A percentile compares a stretch with the other conserved stretches of the same genome.
Evolutionary conservation across 2,113 vertebrate genomes (phyloP).

Genomic region (Opisthocomus hoazin): DNA sequence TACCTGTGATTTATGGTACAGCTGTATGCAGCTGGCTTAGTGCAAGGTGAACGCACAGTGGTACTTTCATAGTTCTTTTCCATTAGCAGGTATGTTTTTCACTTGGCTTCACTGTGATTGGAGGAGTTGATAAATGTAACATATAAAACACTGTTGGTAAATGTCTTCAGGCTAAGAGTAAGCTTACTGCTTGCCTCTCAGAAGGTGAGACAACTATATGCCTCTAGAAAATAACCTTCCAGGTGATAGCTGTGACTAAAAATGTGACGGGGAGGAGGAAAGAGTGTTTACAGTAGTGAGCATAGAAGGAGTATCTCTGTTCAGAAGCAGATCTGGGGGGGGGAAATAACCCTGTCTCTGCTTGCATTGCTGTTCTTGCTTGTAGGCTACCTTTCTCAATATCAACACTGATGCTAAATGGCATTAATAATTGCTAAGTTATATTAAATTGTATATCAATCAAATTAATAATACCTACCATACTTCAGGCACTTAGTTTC

Average conservation of each 20-base stretch:
- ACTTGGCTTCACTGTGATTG: constrained; percentile 1
- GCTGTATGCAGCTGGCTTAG: constrained; percentile 33
- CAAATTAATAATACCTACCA: constrained; percentile 67
- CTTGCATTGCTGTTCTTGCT: neutral
- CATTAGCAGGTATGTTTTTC: constrained; percentile 10
- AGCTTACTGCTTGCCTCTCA: constrained; percentile 1
- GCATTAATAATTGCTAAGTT: constrained; percentile 64
- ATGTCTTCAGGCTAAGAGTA: constrained; percentile 16
- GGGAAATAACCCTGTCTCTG: neutral
- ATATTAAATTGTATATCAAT: constrained; percentile 66
- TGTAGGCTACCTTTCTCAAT: neutral
- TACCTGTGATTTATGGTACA: neutral
- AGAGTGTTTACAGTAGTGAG: neutral
- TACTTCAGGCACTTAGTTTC: constrained; percentile 58
- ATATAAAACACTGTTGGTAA: constrained; percentile 27
- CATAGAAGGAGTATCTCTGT: neutral
- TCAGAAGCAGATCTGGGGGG: neutral
- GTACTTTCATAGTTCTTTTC: constrained; percentile 37
- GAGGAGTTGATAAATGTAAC: constrained; percentile 11
- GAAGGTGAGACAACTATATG: constrained; percentile 13
- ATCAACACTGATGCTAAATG: neutral
- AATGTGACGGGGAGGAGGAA: neutral
- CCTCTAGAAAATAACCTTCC: constrained; percentile 35
- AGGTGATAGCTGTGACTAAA: constrained; percentile 32
- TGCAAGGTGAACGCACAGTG: constrained; percentile 19